Percentiles rank a stretch among this genome's conserved stretches.
phyloP scores from a whole-genome alignment of 2,888 invertebrate species.

The Aromia moschata region DNA sequence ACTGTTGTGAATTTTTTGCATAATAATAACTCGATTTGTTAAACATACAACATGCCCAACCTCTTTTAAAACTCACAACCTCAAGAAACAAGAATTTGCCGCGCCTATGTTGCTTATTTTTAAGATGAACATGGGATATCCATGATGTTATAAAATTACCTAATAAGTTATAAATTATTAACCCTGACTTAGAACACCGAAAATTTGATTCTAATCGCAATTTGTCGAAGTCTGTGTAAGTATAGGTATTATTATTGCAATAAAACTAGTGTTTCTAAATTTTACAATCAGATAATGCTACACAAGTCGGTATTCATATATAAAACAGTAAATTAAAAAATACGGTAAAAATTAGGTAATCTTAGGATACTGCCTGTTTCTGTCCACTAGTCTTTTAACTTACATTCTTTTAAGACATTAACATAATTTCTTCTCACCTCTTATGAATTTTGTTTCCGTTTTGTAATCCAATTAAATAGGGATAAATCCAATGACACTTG shows the following conservation, averaged over 20 bases:
- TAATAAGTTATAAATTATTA: too few species aligned
- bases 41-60: slow-evolving; percentile 17
- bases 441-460: slow-evolving; percentile 8
- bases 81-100: slow-evolving; percentile 44
- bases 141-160: too few species aligned
- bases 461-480: slow-evolving; percentile 19
- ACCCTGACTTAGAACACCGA: too few species aligned
- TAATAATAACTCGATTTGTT: slow-evolving; percentile 7
- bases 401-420: slow-evolving; percentile 15
- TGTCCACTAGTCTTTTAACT: slow-evolving; percentile 11
- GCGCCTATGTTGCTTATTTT: slow-evolving; percentile 36
- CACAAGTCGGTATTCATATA: too few species aligned
- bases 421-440: slow-evolving; percentile 18
- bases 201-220: too few species aligned
- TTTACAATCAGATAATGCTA: too few species aligned
- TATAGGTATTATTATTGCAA: too few species aligned
- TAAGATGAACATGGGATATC: too few species aligned
- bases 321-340: too few species aligned
- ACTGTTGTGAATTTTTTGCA: slow-evolving; percentile 1
- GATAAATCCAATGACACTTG: slow-evolving; percentile 5
- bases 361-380: too few species aligned
- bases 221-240: too few species aligned
- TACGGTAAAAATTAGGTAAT: too few species aligned
- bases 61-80: slow-evolving; percentile 7
- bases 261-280: not conserved